Evolutionary conservation across 2,888 invertebrate species (phyloP), one percentile per base, ranked within the genome.

Genomic region (Capitulum mitella): DNA sequence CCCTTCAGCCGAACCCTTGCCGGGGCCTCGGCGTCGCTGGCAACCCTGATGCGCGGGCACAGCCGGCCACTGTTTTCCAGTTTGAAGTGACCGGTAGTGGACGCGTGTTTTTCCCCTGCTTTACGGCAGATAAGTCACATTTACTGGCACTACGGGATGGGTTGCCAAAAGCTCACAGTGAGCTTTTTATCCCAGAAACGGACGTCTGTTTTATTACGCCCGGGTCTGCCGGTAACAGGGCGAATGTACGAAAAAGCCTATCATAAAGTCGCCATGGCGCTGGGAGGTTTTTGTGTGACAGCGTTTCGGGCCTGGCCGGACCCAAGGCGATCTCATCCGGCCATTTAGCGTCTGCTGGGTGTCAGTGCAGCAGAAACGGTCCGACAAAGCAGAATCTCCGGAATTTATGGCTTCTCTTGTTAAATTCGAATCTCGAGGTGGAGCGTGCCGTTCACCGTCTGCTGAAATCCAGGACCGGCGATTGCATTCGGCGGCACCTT

Each of bases 41-140:
- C n/a, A n/a, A n/a, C n/a, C n/a, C n/a, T n/a, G n/a, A n/a, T n/a
- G n/a, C n/a, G n/a, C n/a, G n/a, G n/a, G n/a, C n/a, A n/a, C n/a
- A n/a, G n/a, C n/a, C n/a, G n/a, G 43, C 43, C 43, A 43, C 43
- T 43, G 43, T 43, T 43, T 43, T 43, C 43, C 43, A 8, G 12
- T 43, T 12, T 12, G 1, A 19, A 70, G 40, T 70, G 70, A 70
- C 70, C 70, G 26, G 70, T n/a, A 22, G 40, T 40, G 26, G 10
- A 10, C 0, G 37, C 12, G 26, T 70, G 22, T 70, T 70, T 70
- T 40, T 40, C 70, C 10, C 10, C 40, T 40, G 37, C 40, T 70
- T 70, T 70, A 70, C 40, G 70, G 37, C 70, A 40, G 37, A 40
- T 70, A 26, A 37, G 70, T 70, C 37, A 70, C 70, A 58, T 70